Evolutionary conservation across 2,888 invertebrate species (phyloP), one percentile per base, ranked within the genome.

Genomic region (Drosophila testacea): DNA sequence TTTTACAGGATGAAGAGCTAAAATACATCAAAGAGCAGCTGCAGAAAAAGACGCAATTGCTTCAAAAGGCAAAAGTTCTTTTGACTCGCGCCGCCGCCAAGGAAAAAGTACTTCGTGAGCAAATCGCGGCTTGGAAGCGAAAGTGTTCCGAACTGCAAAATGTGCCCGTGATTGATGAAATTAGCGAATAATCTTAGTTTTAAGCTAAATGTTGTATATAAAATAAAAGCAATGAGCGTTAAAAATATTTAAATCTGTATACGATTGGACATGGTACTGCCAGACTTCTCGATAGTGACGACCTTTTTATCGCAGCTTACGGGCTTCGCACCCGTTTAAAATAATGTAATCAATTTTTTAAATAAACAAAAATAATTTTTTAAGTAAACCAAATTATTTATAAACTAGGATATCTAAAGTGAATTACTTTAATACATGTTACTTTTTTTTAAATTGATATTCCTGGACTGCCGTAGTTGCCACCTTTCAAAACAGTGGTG

Each of bases 41-140:
- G 10, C 85, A 91, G 30, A 94, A 94, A 51, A 95, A 95, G 86
- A 93, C 94, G 1, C 93, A 94, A 70, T 91, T 95, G 28, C 83
- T 95, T 69, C 94, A 94, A 74, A 95, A 94, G 90, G 95, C 95
- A 0, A 95, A 95, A 91, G 93, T 94, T 10, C 90, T 95, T 52
- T 84, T 95, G 54, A 94, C 95, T 42, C 93, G 94, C 56, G 95
- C 95, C 5, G 95, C 95, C 0, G 93, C 93, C 9, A 95, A 95
- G 82, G 95, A 95, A 81, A 95, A 95, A 81, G 92, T 93, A 11
- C 91, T 95, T 41, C 92, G 94, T 32, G 94, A 95, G 78, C 94
- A 95, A 71, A 63, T 93, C 1, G 68, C 84, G 6, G 65, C 91
- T 48, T 92, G 92, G 92, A 93, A 93, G 46, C 90, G 92, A 32